These are phyloP conservation scores for Dexiosoma caninum DNA, from an alignment of 2,888 invertebrate species.

Conservation along the genomic window DNA sequence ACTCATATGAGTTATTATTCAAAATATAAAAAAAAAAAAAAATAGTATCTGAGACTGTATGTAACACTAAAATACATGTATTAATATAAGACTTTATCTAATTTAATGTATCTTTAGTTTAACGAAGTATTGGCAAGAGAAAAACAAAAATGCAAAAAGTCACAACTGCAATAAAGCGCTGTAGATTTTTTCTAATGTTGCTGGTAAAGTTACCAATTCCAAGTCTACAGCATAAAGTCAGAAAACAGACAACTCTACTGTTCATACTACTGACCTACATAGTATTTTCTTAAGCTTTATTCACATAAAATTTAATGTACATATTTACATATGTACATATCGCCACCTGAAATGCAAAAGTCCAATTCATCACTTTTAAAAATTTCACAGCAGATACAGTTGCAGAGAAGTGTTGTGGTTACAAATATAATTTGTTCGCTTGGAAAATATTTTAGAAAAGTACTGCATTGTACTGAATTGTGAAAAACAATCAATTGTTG, in stretches of 20 bases:
- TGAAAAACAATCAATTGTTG: no score
- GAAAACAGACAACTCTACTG: constrained; percentile 8
- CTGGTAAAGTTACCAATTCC: not conserved
- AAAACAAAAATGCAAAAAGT: constrained; percentile 42
- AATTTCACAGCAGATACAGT: no score
- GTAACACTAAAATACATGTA: constrained; percentile 1
- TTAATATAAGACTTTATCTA: constrained; percentile 34
- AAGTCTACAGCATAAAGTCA: not conserved
- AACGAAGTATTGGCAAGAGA: not conserved
- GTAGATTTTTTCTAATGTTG: not conserved
- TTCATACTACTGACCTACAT: constrained; percentile 57
- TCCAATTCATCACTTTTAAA: no score
- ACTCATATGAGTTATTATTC: constrained; percentile 7
- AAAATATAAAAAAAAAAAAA: constrained; percentile 1
- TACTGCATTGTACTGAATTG: no score
- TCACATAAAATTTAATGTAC: constrained; percentile 22
- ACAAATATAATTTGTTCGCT: no score
- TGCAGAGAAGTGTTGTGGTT: no score
- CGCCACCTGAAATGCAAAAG: no score
- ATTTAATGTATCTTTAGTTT: constrained; percentile 37
- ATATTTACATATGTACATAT: not conserved
- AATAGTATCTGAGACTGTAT: constrained; percentile 6
- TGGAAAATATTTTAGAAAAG: no score
- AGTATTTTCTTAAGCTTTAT: constrained; percentile 35
- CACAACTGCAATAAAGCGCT: constrained; percentile 46